phyloP scores from a whole-genome alignment of 2,113 vertebrate species.

The Strigops habroptila region DNA sequence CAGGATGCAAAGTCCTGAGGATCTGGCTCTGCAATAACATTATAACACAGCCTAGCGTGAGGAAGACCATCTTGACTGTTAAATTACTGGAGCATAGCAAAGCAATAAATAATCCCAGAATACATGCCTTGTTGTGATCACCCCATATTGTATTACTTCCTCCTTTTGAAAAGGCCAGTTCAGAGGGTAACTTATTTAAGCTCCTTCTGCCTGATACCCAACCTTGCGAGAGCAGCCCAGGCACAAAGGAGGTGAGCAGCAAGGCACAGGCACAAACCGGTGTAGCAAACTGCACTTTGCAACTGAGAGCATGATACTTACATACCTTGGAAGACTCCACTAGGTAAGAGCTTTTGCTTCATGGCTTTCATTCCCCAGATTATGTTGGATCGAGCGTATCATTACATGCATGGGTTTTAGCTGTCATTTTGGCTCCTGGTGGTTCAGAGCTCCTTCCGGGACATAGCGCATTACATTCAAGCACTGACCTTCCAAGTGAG shows the following conservation, averaged over 20 bases:
- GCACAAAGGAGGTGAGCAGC: neutral
- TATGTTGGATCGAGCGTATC: fast-evolving
- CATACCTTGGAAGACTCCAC: neutral
- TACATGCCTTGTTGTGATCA: neutral
- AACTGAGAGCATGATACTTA: neutral
- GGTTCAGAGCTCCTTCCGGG: neutral
- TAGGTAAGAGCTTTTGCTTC: conserved; percentile 4
- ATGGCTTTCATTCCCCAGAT: neutral
- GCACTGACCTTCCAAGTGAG: neutral
- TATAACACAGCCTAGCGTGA: neutral
- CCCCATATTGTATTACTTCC: conserved; percentile 22
- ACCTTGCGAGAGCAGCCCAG: neutral
- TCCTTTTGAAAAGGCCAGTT: neutral
- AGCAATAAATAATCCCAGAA: neutral
- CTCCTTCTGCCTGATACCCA: neutral
- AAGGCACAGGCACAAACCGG: neutral
- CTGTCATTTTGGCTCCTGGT: neutral
- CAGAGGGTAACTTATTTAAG: conserved; percentile 35
- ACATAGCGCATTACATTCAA: neutral
- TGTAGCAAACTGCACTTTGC: neutral
- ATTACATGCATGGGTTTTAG: neutral
- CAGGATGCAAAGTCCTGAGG: neutral
- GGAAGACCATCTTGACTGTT: neutral
- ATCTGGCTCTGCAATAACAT: neutral
- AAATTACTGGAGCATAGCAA: neutral